Conservation (phyloP, 2,113 vertebrate species). For the Mirza zaza region DNA sequence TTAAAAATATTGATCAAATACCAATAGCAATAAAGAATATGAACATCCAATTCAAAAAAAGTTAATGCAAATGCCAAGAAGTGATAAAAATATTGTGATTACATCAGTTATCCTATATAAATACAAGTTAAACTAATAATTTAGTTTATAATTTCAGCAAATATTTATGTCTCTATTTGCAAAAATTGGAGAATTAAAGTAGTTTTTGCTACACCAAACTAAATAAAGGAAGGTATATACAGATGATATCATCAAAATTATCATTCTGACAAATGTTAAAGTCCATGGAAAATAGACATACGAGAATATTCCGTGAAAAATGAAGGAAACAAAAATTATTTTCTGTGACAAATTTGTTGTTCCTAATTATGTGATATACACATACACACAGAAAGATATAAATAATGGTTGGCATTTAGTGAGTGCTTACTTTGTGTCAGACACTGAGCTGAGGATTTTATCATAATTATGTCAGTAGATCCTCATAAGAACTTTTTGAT, state of each 20-base stretch:
- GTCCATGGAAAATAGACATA: neutral
- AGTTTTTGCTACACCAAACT: neutral
- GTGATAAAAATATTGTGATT: neutral
- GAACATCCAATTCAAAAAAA: neutral
- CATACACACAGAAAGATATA: neutral
- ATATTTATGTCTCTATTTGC: neutral
- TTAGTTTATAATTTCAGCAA: neutral
- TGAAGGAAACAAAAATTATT: neutral
- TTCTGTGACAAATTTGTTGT: neutral
- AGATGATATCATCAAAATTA: neutral
- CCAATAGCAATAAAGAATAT: neutral
- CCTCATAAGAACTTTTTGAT: neutral
- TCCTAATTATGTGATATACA: neutral
- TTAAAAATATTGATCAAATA: neutral
- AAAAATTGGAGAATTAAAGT: neutral
- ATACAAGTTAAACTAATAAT: neutral
- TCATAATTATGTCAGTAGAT: slow-evolving; percentile 33
- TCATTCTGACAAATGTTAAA: neutral
- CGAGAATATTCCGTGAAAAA: neutral
- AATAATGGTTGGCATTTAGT: slow-evolving; percentile 31
- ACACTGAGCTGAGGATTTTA: neutral
- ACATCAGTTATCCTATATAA: neutral
- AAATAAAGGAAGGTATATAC: neutral
- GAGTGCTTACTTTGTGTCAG: slow-evolving; percentile 7
- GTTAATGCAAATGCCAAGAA: neutral